phyloP scores from a whole-genome alignment of 2,888 invertebrate genomes.

The Chironomus tentans region DNA sequence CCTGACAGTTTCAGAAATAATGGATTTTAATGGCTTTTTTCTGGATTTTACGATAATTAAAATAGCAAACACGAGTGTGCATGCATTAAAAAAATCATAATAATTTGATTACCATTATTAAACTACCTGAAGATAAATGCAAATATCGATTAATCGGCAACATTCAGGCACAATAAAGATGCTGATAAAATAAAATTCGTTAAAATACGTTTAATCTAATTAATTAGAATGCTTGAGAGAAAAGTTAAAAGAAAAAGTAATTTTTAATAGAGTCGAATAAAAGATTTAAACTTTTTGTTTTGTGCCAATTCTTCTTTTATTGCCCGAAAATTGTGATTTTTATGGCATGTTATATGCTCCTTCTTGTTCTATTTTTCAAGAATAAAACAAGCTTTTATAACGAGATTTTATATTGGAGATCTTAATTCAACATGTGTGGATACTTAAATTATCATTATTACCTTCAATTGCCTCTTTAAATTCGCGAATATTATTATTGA shows the following conservation, averaged over 20 bases:
- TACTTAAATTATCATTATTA: conserved; percentile 18
- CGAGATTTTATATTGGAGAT: neutral
- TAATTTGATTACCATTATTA: too few relatives aligned
- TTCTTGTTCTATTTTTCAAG: neutral
- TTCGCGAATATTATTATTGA: neutral
- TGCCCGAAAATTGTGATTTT: conserved; percentile 22
- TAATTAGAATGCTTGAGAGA: neutral
- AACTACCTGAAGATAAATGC: too few relatives aligned
- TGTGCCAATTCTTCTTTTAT: neutral
- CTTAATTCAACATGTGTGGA: conserved; percentile 2
- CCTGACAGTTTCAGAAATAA: too few relatives aligned
- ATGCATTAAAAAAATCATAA: too few relatives aligned
- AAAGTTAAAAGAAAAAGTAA: neutral
- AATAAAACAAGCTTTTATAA: neutral
- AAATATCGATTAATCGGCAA: too few relatives aligned
- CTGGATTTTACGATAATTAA: too few relatives aligned
- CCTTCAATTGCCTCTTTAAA: neutral
- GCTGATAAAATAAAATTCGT: too few relatives aligned
- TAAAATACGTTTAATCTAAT: too few relatives aligned
- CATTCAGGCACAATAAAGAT: too few relatives aligned
- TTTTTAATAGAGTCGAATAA: neutral
- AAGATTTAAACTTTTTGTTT: neutral
- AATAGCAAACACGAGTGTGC: too few relatives aligned
- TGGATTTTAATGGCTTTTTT: too few relatives aligned
- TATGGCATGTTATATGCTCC: conserved; percentile 18